These are phyloP conservation scores for Megathymus violae DNA, from an alignment of 1,140 invertebrate species.

Conservation along the genomic window DNA sequence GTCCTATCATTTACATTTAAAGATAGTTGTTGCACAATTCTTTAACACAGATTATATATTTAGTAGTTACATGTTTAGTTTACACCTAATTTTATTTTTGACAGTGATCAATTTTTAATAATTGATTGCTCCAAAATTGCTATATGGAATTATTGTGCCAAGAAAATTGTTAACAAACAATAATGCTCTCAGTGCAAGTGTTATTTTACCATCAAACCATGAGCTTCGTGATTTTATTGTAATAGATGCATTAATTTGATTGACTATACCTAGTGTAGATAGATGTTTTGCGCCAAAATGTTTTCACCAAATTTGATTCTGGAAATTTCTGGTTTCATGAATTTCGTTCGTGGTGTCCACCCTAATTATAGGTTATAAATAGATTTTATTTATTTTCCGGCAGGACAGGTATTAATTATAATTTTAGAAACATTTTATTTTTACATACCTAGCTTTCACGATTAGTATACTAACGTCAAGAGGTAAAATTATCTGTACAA, in stretches of 20 bases:
- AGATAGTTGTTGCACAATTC: no score
- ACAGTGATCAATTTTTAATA: background rate
- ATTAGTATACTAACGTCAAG: conserved; percentile 4
- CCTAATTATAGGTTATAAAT: conserved; percentile 1
- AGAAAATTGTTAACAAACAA: background rate
- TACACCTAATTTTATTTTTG: no score
- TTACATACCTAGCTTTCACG: background rate
- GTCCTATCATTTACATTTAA: no score
- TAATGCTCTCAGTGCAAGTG: conserved; percentile 25
- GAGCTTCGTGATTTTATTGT: conserved; percentile 59
- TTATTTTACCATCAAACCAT: conserved; percentile 39
- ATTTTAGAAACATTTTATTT: background rate
- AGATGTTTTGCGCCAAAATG: conserved; percentile 26
- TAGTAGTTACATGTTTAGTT: no score
- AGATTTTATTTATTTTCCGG: background rate
- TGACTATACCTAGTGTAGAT: conserved; percentile 25
- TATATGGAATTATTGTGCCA: conserved; percentile 9
- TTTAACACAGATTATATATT: no score
- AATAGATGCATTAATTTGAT: conserved; percentile 42
- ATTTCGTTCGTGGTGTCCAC: background rate
- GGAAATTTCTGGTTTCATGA: background rate
- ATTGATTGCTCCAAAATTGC: background rate
- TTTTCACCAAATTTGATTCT: conserved; percentile 9
- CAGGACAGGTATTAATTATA: conserved; percentile 14
- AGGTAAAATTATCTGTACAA: no score